Conservation (phyloP, 2,113 vertebrate genomes). For the Pteruthius melanotis region DNA sequence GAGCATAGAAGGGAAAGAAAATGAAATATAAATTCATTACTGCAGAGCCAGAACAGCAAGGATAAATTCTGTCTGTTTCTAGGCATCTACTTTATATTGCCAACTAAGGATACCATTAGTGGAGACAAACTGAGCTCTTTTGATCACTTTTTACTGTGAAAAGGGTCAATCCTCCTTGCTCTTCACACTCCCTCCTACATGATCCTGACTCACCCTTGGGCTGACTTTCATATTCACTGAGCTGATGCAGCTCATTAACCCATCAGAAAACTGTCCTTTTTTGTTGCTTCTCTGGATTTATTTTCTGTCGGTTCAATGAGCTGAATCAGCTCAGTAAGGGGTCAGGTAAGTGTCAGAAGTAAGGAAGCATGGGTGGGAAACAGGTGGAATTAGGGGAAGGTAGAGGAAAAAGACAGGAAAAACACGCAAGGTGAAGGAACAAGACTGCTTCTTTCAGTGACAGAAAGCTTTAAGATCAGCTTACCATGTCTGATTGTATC, state of each 20-base stretch:
- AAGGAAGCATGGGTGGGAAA: background rate
- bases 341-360: background rate
- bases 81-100: background rate
- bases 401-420: background rate
- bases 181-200: background rate
- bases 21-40: background rate
- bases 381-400: background rate
- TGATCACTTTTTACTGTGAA: background rate
- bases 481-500: background rate
- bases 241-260: conserved; percentile 33
- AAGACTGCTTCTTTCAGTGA: background rate
- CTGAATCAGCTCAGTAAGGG: background rate
- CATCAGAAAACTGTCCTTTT: background rate
- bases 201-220: conserved; percentile 25
- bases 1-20: background rate
- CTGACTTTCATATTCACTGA: conserved; percentile 15
- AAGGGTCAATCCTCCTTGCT: background rate
- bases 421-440: background rate
- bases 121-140: background rate
- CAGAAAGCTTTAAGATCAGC: background rate
- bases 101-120: background rate
- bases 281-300: background rate
- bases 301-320: conserved; percentile 7
- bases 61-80: background rate
- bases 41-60: background rate